These are phyloP conservation scores for Craterocephalus amniculus DNA, from an alignment of 2,797 vertebrate genomes.

Conservation along the genomic window DNA sequence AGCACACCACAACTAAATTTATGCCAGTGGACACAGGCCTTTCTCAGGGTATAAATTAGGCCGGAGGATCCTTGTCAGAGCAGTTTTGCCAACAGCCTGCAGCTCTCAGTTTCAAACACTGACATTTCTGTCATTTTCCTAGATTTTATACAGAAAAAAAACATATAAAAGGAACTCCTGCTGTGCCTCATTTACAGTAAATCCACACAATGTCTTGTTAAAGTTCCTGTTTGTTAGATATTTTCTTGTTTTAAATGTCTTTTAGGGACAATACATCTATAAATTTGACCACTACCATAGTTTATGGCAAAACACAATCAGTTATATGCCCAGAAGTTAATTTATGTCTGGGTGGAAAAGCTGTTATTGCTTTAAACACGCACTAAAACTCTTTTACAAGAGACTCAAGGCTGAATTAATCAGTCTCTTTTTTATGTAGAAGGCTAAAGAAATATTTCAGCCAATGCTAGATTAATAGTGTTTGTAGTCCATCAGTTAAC, in stretches of 20 bases:
- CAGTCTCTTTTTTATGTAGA: neutral
- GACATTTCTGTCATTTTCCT: conserved; percentile 61
- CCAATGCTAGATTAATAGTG: no score
- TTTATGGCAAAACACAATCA: neutral
- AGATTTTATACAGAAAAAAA: conserved; percentile 47
- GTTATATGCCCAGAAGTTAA: neutral
- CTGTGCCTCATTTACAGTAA: conserved; percentile 10
- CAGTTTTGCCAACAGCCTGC: conserved; percentile 55
- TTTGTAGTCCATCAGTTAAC: no score
- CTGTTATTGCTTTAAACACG: conserved; percentile 2
- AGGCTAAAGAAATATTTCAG: no score
- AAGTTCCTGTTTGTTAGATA: neutral
- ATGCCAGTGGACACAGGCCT: conserved; percentile 72
- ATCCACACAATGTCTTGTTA: conserved; percentile 1
- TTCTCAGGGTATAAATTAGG: conserved; percentile 82
- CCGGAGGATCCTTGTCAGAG: conserved; percentile 68
- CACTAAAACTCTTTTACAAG: neutral
- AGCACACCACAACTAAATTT: conserved; percentile 74
- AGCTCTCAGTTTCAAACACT: conserved; percentile 49
- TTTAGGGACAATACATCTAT: neutral
- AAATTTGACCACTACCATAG: neutral
- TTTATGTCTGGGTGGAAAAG: conserved; percentile 3
- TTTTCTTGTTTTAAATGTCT: neutral
- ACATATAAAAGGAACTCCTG: neutral
- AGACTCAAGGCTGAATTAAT: neutral